Base-by-base conservation (phyloP, 2,797 vertebrate genomes). In the Bovichtus variegatus region DNA sequence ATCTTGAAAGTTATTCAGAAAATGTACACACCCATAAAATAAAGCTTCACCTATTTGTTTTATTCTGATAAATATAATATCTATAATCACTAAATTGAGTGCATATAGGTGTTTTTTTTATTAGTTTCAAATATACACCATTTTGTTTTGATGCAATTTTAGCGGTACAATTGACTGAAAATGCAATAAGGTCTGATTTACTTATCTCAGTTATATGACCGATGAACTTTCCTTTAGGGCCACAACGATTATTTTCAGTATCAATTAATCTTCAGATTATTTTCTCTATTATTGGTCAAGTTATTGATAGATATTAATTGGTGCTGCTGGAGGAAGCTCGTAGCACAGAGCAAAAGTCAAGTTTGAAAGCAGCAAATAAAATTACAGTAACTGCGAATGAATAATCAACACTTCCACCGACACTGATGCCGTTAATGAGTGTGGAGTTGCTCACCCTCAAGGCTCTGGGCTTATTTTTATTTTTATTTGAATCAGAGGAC, bases 321-420 rank as follows among this genome's bases (percentile, higher is more conserved):
- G n/a, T 50, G 65, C 61, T 76, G 66, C 74, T 74, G 71, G 29
- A 79, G 70, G 74, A n/a, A 4, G 51, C 40, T 61, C 2, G 9
- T 43, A 54, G 58, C 55, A 50, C 9, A 23, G 27, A 40, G 43
- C 13, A 31, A 13, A 59, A 43, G 36, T 67, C 54, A 47, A 21
- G 57, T 69, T 65, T 40, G 29, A 29, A 29, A 3, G 29, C 3
- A 29, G 3, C 3, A 55, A 31, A 71, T 38, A 16, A 57, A 47
- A 31, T 36, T 46, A 81, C 43, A 80, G 55, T 78, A 53, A 59
- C 25, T 43, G 54, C 8, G 65, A 61, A 73, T 23, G 41, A 67
- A 50, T 47, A 43, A 64, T 64, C 47, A 34, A 63, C 67, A 62
- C 25, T 44, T 53, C 23, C 43, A 64, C 12, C 21, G 51, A 83